These are phyloP conservation scores for Malurus alboscapulatus DNA, from an alignment of 2,113 vertebrate species.

Conservation along the genomic window DNA sequence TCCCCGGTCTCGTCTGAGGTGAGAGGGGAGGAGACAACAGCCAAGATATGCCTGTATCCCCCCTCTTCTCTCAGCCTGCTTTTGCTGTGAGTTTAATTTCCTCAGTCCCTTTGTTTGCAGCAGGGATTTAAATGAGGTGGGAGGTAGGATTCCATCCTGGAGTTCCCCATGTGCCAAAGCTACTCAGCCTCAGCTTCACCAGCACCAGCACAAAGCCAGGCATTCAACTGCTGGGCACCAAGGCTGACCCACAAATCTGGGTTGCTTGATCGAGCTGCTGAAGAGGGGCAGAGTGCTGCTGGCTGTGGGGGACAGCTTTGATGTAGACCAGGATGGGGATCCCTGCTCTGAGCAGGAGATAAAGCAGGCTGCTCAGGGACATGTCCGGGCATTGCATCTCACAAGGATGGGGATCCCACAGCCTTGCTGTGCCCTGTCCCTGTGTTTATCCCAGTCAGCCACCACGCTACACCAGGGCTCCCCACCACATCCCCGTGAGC, in stretches of 20 bases:
- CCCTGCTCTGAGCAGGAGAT: not conserved
- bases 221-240: not conserved
- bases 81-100: not conserved
- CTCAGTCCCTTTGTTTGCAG: not conserved
- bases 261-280: not conserved
- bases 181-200: not conserved
- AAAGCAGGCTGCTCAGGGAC: not conserved
- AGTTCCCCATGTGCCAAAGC: not conserved
- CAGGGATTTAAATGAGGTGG: not conserved
- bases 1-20: accelerated
- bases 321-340: not conserved
- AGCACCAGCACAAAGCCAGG: not conserved
- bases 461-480: not conserved
- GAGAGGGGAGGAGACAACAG: not conserved
- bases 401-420: not conserved
- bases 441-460: not conserved
- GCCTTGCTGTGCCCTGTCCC: not conserved
- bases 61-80: not conserved
- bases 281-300: not conserved
- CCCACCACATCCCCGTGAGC: accelerated
- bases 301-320: not conserved
- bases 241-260: not conserved
- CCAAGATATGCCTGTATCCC: not conserved
- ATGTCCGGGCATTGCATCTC: accelerated
- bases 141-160: not conserved